phyloP scores from a whole-genome alignment of 2,113 vertebrate species.

The Calyptommatus sinebrachiatus region DNA sequence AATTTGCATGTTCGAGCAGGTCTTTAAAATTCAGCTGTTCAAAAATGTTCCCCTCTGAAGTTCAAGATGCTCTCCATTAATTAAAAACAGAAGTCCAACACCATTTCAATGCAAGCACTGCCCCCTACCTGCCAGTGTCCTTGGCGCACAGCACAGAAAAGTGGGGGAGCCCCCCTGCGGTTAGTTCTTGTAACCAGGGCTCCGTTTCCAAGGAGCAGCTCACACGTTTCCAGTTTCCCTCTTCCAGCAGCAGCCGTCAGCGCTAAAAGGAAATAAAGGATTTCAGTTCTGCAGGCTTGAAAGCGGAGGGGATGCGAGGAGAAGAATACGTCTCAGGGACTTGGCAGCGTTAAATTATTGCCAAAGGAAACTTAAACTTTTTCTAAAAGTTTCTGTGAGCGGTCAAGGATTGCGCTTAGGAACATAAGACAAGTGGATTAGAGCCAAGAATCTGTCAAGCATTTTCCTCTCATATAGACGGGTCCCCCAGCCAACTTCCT shows the following conservation, averaged over 20 bases:
- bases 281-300: background rate
- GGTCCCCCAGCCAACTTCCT: too few species aligned
- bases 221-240: constrained; percentile 89
- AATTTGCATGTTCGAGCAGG: too few species aligned
- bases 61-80: background rate
- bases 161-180: constrained; percentile 81
- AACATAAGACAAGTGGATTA: background rate
- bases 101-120: rapidly evolving
- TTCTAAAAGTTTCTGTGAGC: background rate
- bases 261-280: constrained; percentile 66
- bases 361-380: background rate
- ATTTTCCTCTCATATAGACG: background rate
- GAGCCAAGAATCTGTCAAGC: background rate
- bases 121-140: constrained; percentile 92
- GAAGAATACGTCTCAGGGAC: background rate
- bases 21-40: too few species aligned
- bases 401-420: background rate
- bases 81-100: background rate
- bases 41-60: background rate
- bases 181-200: constrained; percentile 82
- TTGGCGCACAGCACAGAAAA: constrained; percentile 91
- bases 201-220: constrained; percentile 78
- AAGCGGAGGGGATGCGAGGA: background rate
- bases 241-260: constrained; percentile 90
- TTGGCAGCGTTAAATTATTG: background rate